These are phyloP conservation scores for Mohoua ochrocephala DNA, from an alignment of 2,113 vertebrate species.

Conservation along the genomic window DNA sequence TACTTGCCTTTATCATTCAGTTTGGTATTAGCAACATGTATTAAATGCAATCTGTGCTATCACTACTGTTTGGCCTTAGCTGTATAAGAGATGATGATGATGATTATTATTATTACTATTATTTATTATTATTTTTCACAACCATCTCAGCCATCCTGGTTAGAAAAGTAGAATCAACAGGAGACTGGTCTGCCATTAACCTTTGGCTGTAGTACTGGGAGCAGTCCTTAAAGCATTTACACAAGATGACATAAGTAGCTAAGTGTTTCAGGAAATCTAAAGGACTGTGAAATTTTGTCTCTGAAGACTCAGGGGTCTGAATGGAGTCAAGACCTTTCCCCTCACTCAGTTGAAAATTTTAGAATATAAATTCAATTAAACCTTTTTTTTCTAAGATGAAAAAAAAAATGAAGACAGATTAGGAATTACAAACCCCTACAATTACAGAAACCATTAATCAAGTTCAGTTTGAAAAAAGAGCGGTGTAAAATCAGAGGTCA, in stretches of 20 bases:
- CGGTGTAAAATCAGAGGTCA: conserved; percentile 22
- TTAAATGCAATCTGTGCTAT: not conserved
- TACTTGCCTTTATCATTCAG: not conserved
- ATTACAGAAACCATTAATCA: conserved; percentile 23
- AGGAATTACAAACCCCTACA: conserved; percentile 18
- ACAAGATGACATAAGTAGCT: conserved; percentile 15
- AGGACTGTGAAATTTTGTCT: conserved; percentile 41
- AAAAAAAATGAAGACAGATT: not conserved
- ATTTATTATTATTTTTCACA: not conserved
- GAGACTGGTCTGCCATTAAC: conserved; percentile 12
- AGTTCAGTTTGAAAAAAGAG: conserved; percentile 14
- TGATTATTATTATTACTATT: not conserved
- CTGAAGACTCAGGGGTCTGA: conserved; percentile 1
- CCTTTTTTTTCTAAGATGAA: not conserved
- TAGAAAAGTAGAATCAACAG: conserved; percentile 26
- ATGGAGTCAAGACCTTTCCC: not conserved
- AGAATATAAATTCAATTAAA: conserved; percentile 32
- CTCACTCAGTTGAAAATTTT: not conserved
- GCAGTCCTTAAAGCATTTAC: not conserved
- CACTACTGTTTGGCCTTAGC: not conserved
- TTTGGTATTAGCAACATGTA: not conserved
- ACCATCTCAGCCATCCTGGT: not conserved
- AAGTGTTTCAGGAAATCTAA: conserved; percentile 34
- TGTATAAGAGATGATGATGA: not conserved
- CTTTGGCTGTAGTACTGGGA: not conserved